Percentiles rank a stretch among this genome's conserved stretches.
These are phyloP conservation scores for Ctena decussata DNA, from an alignment of 2,888 invertebrate species.

Conservation along the genomic window DNA sequence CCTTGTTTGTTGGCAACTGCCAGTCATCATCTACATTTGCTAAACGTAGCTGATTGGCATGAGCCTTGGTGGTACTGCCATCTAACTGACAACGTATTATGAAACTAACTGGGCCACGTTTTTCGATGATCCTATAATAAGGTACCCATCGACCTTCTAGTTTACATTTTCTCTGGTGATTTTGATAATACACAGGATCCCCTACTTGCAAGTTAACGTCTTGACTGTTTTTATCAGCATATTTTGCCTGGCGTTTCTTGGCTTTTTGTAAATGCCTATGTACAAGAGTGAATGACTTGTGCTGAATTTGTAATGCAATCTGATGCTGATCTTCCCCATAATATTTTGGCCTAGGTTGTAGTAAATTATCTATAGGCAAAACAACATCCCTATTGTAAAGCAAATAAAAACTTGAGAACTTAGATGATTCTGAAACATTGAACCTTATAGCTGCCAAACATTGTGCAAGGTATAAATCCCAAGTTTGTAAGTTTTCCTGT, in stretches of 20 bases:
- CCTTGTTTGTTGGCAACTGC: background rate
- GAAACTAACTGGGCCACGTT: background rate
- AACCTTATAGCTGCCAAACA: too few relatives aligned
- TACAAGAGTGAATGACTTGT: too few relatives aligned
- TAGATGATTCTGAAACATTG: too few relatives aligned
- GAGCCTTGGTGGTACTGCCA: background rate
- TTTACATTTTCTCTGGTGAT: background rate
- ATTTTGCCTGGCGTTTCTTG: conserved; percentile 20
- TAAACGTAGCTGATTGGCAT: background rate
- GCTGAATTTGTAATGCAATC: too few relatives aligned
- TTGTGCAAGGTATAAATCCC: too few relatives aligned
- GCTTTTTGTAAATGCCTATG: conserved; percentile 27
- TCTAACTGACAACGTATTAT: background rate
- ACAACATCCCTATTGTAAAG: too few relatives aligned
- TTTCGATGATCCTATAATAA: background rate
- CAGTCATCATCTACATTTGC: background rate
- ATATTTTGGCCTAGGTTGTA: too few relatives aligned
- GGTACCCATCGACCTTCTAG: too few relatives aligned
- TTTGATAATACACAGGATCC: background rate
- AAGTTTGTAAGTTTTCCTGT: too few relatives aligned
- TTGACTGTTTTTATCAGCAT: conserved; percentile 17
- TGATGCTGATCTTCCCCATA: too few relatives aligned
- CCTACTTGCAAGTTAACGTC: background rate
- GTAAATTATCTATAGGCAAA: too few relatives aligned
- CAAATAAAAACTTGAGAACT: too few relatives aligned